Evolutionary conservation across 1,140 invertebrate genomes (phyloP), one percentile per base, ranked within the genome.

Genomic region (Colletes latitarsis): DNA sequence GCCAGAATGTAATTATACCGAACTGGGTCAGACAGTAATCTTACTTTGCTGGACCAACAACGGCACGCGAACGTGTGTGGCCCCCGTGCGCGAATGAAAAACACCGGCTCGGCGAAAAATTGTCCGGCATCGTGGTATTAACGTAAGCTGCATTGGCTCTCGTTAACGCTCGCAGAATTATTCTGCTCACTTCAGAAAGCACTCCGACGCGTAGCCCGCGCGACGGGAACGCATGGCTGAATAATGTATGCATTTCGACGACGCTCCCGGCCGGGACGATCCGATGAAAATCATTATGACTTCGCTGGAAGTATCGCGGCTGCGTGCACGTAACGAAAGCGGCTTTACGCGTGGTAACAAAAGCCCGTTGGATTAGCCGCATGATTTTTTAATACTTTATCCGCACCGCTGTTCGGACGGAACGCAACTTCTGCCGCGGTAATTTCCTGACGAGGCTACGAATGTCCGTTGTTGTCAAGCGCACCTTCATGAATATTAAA

Each of bases 401-500:
- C n/a, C n/a, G 49, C 15, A 14, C 30, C 14, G 15, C n/a, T 30
- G 41, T 0, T 4, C 66, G 55, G 41, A 49, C 9, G 12, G 4
- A 49, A 14, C 46, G 6, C 41, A 30, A 49, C 39, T 9, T 19
- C 17, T 3, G 6, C 14, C 30, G 43, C 10, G 19, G 55, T 70
- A 70, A 77, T 62, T 53, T 30, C 46, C 46, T 21, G 21, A 71
- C 49, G 39, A n/a, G 30, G 60, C 60, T 63, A 46, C 68, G 58
- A 63, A 5, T 63, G 46, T 78, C 46, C 68, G 57, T 19, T 62
- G 76, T 77, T 78, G 39, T 63, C 57, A 46, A 15, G 14, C 41
- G 49, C 41, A 19, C 63, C 76, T 55, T 78, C 76, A 71, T 71
- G 76, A 71, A 78, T 78, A 78, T 78, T 78, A 78, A 78, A 78